A percentile compares a stretch with the other conserved stretches of the same genome.
These are phyloP conservation scores for Seriola aureovittata DNA, from an alignment of 2,113 vertebrate genomes.

Conservation along the genomic window DNA sequence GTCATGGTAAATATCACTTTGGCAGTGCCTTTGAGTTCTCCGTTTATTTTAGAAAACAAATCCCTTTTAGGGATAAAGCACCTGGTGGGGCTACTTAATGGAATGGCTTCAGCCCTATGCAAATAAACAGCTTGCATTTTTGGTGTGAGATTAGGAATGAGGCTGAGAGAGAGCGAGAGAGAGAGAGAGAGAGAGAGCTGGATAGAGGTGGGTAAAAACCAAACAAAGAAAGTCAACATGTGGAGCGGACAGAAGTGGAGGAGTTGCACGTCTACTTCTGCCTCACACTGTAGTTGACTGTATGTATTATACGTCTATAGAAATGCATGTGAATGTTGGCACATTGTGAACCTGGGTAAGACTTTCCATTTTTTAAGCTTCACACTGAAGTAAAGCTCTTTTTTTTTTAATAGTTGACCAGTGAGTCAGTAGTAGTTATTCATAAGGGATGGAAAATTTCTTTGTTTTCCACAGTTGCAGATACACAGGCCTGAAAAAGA, in stretches of 20 bases:
- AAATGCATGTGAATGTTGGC: constrained; percentile 10
- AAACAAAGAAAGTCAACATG: constrained; percentile 68
- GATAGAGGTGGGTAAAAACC: constrained; percentile 40
- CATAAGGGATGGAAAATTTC: constrained; percentile 30
- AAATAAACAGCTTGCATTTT: constrained; percentile 96
- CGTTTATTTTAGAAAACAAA: constrained; percentile 84
- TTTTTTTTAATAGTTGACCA: constrained; percentile 20
- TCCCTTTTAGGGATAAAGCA: constrained; percentile 88
- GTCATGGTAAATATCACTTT: constrained; percentile 77
- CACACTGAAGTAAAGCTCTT: background rate
- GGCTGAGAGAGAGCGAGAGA: constrained; percentile 37
- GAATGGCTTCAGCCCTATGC: constrained; percentile 94
- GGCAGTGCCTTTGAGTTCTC: constrained; percentile 68
- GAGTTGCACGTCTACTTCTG: constrained; percentile 15
- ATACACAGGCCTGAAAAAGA: constrained; percentile 31
- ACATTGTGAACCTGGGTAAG: background rate
- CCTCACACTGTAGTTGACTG: constrained; percentile 14
- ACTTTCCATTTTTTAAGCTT: constrained; percentile 18
- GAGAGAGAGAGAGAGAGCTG: constrained; percentile 18
- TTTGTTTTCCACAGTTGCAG: constrained; percentile 49
- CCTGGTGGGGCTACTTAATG: constrained; percentile 91
- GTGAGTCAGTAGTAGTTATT: constrained; percentile 41
- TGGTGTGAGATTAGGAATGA: constrained; percentile 86
- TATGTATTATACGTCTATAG: background rate
- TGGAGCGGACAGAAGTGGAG: constrained; percentile 50